Base-by-base conservation (phyloP, 23 tunicate genomes). In the Halocynthia aurantium region DNA sequence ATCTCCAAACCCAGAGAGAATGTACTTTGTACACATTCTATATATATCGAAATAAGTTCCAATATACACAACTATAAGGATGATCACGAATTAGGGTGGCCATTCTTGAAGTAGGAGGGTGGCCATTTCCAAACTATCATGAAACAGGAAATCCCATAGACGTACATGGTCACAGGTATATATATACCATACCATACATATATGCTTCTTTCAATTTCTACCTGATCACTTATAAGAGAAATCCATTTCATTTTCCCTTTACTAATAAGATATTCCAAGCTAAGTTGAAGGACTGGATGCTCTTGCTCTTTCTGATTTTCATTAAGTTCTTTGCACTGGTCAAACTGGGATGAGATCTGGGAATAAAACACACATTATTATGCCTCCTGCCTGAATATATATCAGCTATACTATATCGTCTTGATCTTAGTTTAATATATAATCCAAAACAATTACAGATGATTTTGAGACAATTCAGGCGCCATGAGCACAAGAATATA, bases 201-300 rank as follows among this genome's bases (percentile, higher is more conserved):
- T 13, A 58, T 58, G 63, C 63, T 58, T 13, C n/a, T n/a, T 13
- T n/a, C n/a, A n/a, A 13, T 13, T 58, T n/a, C n/a, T 65, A 86
- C 91, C 83, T 92, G 98, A 9, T 92, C 81, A 63, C 87, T 82
- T 11, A 57, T 56, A 2, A 86, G 11, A 10, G 69, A 55, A 12
- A 92, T 79, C 98, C 98, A 92, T 54, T 82, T 71, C 71, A 92
- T 67, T 51, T 82, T 92, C 7, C 76, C 88, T 74, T 86, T 86
- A 67, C 88, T 81, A 8, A 86, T 77, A 21, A 82, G 70, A 68
- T 86, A 92, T 62, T 92, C 92, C 54, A 92, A 82, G 52, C 82
- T 79, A 7, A 88, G 55, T 19, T 86, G 90, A 40, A 91, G 71
- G 6, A 54, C 57, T 8, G 76, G 70, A 15, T 80, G 64, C 15